These are phyloP conservation scores for Callaeas wilsoni DNA, from an alignment of 2,113 vertebrate genomes.

Conservation along the genomic window DNA sequence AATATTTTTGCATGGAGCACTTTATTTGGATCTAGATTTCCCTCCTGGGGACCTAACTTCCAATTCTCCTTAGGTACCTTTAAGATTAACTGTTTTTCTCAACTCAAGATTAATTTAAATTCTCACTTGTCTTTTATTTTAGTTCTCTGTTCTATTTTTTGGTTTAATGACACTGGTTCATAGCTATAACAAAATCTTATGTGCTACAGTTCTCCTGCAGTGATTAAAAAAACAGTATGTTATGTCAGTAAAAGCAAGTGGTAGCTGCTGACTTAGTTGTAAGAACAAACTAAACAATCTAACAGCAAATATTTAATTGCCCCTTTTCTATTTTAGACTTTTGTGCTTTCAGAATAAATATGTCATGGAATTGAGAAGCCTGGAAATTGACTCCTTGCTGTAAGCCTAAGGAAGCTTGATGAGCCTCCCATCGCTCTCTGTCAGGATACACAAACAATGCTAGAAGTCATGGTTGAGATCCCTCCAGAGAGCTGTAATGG, in stretches of 20 bases:
- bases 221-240: not conserved
- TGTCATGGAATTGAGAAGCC: not conserved
- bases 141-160: not conserved
- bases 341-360: not conserved
- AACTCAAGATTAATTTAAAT: not conserved
- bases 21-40: not conserved
- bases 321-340: not conserved
- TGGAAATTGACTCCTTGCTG: not conserved
- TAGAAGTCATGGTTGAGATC: not conserved
- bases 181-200: not conserved
- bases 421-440: not conserved
- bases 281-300: not conserved
- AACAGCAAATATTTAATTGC: not conserved
- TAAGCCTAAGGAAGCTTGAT: not conserved
- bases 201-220: not conserved
- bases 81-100: not conserved
- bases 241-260: not conserved
- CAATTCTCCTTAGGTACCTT: not conserved
- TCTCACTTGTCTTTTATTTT: not conserved
- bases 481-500: not conserved
- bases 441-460: not conserved
- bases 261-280: not conserved
- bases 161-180: not conserved
- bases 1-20: not conserved
- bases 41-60: not conserved